Conservation (phyloP, 2,113 vertebrate genomes). For the Choloepus hoffmanni region DNA sequence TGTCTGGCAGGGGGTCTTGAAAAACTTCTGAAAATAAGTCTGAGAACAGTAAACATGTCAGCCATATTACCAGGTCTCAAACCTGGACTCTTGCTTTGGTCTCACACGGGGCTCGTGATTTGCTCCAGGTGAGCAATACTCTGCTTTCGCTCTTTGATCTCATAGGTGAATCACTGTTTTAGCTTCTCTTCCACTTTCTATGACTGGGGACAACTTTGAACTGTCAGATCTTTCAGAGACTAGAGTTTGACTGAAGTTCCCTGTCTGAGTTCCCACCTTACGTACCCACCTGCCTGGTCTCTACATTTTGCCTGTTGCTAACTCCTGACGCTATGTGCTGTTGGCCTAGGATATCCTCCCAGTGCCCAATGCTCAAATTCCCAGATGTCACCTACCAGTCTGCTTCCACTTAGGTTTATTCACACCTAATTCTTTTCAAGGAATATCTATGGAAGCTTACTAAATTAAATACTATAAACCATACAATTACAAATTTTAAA, state of each 20-base stretch:
- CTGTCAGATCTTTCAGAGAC: neutral
- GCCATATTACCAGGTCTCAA: neutral
- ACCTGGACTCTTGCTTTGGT: neutral
- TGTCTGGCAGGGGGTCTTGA: neutral
- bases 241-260: neutral
- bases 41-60: neutral
- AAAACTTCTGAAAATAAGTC: neutral
- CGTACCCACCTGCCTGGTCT: neutral
- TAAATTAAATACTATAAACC: neutral
- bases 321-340: neutral
- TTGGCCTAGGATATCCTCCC: neutral
- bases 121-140: neutral
- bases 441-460: neutral
- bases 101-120: neutral
- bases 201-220: neutral
- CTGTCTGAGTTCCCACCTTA: neutral
- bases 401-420: neutral
- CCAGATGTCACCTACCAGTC: neutral
- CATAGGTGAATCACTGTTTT: neutral
- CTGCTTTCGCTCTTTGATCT: neutral
- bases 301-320: neutral
- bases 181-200: neutral
- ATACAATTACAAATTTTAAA: conserved; percentile 6
- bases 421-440: neutral
- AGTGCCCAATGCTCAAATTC: neutral